Base-by-base conservation (phyloP, 2,888 invertebrate genomes). In the Aproaerema taeniolella region DNA sequence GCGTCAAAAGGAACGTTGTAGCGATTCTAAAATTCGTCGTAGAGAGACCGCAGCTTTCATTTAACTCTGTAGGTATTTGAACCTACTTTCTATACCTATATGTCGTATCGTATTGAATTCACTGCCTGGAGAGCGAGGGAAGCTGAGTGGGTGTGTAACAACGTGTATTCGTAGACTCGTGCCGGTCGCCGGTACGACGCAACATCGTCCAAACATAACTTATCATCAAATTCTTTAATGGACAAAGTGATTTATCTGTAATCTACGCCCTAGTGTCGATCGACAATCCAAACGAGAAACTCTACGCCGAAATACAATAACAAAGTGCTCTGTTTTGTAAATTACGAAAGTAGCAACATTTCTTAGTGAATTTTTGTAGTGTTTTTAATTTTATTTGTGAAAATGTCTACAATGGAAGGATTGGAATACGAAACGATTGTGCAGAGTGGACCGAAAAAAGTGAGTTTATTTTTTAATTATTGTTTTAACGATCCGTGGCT, bases 401-500 rank as follows among this genome's bases (percentile, higher is more conserved):
- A 65, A 58, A 88, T 88, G 88, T 82, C 88, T 46, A 68, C n/a
- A n/a, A 20, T 78, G 51, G 90, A 90, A 76, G 90, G 89, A 63
- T 82, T 89, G 76, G 90, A 90, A 82, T 90, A 90, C 75, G 90
- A 90, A 62, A 88, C 85, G 71, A 88, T 88, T 56, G 88, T 88
- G 57, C 89, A 90, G 68, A 89, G 88, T 76, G 90, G 90, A 57
- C 90, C 90, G 42, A 88, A 88, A 82, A 90, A 90, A 88, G 90
- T 90, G 71, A 88, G 87, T 80, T n/a, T n/a, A n/a, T n/a, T n/a
- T n/a, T n/a, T n/a, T n/a, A n/a, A n/a, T n/a, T n/a, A n/a, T n/a
- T n/a, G n/a, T n/a, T n/a, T n/a, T n/a, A n/a, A n/a, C n/a, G n/a
- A n/a, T n/a, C n/a, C n/a, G n/a, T n/a, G n/a, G 5, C 13, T 8